Evolutionary conservation across 1,140 invertebrate species (phyloP), one percentile per base, ranked within the genome.

Genomic region (Antheraea pernyi): DNA sequence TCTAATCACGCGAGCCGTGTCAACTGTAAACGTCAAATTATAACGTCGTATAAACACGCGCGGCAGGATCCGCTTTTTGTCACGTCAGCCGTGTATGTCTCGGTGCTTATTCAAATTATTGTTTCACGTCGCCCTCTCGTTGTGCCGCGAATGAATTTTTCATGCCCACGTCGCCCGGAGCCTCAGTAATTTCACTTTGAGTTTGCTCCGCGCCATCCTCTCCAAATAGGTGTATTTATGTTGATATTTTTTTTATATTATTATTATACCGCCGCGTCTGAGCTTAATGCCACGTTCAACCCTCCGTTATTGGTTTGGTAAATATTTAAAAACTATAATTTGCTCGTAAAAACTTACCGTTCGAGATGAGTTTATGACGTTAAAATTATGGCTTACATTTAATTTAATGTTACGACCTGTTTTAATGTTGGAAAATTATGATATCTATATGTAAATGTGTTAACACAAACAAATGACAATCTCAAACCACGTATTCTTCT

Each of bases 101-200:
- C 85, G 76, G 90, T 91, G 87, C 90, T 91, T 91, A 91, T 91
- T 89, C 85, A 91, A 91, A 89, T 91, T 89, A 89, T 90, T 84
- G 85, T 79, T 83, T 79, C 80, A 73, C 80, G 78, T 77, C 88
- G 80, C 86, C 85, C 86, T 86, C 82, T 87, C 85, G 86, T 89
- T 89, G 85, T 82, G 83, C 82, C 81, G 71, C 77, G 78, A 86
- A 91, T 91, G 88, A 91, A 90, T 91, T 88, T 91, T 91, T 91
- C 86, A 91, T 88, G 83, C 84, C 80, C 83, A 85, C 83, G 82
- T 76, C 79, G 78, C 78, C 73, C 73, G 70, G 77, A 85, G 83
- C 82, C 78, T 74, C 79, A 82, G 85, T 89, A 89, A 90, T 91
- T 90, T 90, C 86, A 90, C 86, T 89, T 89, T 84, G 83, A 82